Evolutionary conservation across 2,113 vertebrate genomes (phyloP), one percentile per base, ranked within the genome.

Genomic region (Macrotus californicus): DNA sequence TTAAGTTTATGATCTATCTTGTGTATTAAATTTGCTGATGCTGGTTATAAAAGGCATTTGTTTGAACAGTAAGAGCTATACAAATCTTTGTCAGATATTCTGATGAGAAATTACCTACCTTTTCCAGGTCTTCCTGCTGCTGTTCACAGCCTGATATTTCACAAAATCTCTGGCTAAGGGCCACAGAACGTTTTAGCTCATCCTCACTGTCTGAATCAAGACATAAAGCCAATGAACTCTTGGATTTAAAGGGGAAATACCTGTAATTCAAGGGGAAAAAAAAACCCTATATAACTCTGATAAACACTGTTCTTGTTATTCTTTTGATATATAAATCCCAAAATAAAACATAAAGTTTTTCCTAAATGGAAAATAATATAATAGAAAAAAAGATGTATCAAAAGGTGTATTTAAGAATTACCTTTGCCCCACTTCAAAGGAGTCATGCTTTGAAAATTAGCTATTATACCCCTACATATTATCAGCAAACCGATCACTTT

Each of bases 141-240:
- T 96, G 98, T 97, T 99, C 97, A 98, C 98, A 43, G 31, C 81
- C 73, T 96, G 97, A 93, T 96, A 99, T 4, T 94, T 98, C 99
- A 98, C 98, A 98, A 84, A 99, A 66, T 88, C 98, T 98, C 70
- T 99, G 99, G 96, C 98, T 99, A n/a, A 98, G 98, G 94, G 97
- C 98, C 24, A 97, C 95, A 36, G 95, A 98, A 66, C 99, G 99
- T 97, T 99, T 99, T 95, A 96, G 97, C 93, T 99, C 99, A 64
- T 99, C 99, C 29, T 99, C 99, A 3, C 99, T 99, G 97, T 99
- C 99, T 21, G 99, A 99, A 97, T 99, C 99, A 89, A 98, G 48
- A 12, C 70, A 98, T 75, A 98, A 93, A 24, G 98, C 96, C 87
- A 98, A 94, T 3, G 98, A 98, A 91, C 97, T 98, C 95, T 98